Percentiles rank a stretch among this genome's conserved stretches.
These are phyloP conservation scores for Cataglyphis hispanica DNA, from an alignment of 1,140 invertebrate genomes.

Conservation along the genomic window DNA sequence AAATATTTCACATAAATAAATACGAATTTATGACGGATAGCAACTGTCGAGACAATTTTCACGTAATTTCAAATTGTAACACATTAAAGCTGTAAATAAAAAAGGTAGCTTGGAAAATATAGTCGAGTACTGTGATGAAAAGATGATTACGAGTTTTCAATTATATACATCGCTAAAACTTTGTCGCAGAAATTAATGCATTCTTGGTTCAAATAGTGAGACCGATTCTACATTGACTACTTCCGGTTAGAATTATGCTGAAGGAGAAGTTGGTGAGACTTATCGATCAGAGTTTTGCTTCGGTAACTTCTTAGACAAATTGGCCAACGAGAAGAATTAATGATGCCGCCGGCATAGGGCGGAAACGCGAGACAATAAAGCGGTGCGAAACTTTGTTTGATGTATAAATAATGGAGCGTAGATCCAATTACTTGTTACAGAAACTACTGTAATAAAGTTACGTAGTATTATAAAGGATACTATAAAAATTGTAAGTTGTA, in stretches of 20 bases:
- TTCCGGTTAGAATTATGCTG: constrained; percentile 22
- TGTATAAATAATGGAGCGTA: constrained; percentile 57
- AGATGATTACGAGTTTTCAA: not conserved
- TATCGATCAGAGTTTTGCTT: constrained; percentile 53
- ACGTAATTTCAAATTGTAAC: not conserved
- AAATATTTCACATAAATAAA: not conserved
- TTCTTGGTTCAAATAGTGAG: constrained; percentile 1
- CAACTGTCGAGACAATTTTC: not conserved
- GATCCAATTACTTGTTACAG: constrained; percentile 55
- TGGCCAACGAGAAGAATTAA: constrained; percentile 55
- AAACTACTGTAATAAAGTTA: constrained; percentile 59
- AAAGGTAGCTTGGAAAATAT: not conserved
- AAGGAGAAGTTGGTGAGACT: constrained; percentile 43
- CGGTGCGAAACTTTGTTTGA: constrained; percentile 53
- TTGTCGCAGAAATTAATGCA: not conserved
- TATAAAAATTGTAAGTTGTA: constrained; percentile 38
- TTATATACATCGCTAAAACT: not conserved
- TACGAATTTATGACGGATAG: not conserved
- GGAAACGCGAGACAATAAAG: constrained; percentile 57
- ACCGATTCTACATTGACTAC: not conserved
- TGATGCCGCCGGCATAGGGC: constrained; percentile 24
- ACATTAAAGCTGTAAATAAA: not conserved
- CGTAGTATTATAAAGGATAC: constrained; percentile 15
- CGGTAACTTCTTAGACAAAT: constrained; percentile 49
- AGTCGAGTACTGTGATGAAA: not conserved